phyloP scores from a whole-genome alignment of 1,140 invertebrate species.

The Drosophila burlai region DNA sequence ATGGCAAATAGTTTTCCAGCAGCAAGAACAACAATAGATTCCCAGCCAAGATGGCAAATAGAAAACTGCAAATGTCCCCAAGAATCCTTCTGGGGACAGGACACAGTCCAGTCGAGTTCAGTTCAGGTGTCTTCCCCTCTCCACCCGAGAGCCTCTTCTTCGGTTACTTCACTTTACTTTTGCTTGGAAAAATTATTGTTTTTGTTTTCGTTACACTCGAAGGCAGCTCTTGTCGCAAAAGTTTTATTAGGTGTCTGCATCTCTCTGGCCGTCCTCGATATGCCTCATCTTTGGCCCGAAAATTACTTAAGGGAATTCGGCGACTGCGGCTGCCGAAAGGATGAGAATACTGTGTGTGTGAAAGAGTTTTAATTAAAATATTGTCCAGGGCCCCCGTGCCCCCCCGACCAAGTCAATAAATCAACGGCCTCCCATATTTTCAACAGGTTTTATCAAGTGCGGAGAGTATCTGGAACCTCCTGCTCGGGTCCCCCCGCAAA shows the following conservation, averaged over 20 bases:
- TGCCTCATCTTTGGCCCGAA: slow-evolving; percentile 61
- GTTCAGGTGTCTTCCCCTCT: slow-evolving; percentile 14
- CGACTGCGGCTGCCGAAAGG: slow-evolving; percentile 28
- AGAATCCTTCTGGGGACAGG: slow-evolving; percentile 20
- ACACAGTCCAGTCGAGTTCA: slow-evolving; percentile 16
- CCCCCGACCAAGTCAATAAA: slow-evolving; percentile 61
- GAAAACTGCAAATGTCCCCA: slow-evolving; percentile 79
- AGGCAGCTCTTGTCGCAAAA: slow-evolving; percentile 74
- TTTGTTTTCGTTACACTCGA: slow-evolving; percentile 82
- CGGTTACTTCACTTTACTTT: slow-evolving; percentile 18
- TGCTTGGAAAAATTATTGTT: slow-evolving; percentile 76
- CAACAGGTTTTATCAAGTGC: slow-evolving; percentile 77
- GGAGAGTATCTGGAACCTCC: slow-evolving; percentile 5
- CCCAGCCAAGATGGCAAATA: slow-evolving; percentile 64
- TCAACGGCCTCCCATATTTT: slow-evolving; percentile 63
- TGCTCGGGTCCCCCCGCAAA: not conserved
- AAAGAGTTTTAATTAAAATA: slow-evolving; percentile 81
- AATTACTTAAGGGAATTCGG: slow-evolving; percentile 71
- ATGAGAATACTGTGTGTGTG: not conserved
- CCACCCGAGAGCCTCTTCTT: not conserved
- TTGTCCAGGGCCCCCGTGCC: slow-evolving; percentile 36
- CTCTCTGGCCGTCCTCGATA: slow-evolving; percentile 61
- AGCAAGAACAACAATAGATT: slow-evolving; percentile 39
- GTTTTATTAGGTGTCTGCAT: slow-evolving; percentile 84
- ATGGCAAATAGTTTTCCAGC: slow-evolving; percentile 81